Base-by-base conservation (phyloP, 2,113 vertebrate genomes). In the Calidris pugnax region DNA sequence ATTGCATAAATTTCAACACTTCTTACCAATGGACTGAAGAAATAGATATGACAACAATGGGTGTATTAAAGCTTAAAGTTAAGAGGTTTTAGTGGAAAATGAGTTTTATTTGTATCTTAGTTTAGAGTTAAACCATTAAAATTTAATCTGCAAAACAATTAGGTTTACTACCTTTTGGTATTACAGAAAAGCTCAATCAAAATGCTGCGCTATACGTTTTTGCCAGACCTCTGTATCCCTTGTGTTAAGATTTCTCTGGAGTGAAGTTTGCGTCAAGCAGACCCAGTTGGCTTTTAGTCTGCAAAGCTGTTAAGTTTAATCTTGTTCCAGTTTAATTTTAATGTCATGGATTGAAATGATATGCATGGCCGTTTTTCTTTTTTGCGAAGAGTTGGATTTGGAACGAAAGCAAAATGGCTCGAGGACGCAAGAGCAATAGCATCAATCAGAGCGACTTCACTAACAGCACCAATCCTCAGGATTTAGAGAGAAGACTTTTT, bases 401-500 rank as follows among this genome's bases (percentile, higher is more conserved):
- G 85, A 73, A 78, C 66, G 77, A 97, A 96, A 97, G 74, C 97
- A 97, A 97, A 98, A 99, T 99, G 98, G 98, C 98, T 97, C 98
- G 97, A 97, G 98, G 98, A 98, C 98, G 98, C 98, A 99, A 98
- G 97, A 98, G 98, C 95, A 68, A 96, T 89, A 98, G 98, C 64
- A 98, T 98, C 90, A 93, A 93, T 94, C 93, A 96, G 93, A 98
- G 91, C 93, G 97, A 97, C 90, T 98, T 93, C 98, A 98, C 97
- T 95, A 98, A 98, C 98, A 99, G 98, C 97, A 99, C 97, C 96
- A 97, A 99, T 84, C 99, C 99, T 18, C 97, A 98, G 87, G 98
- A 99, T 97, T 98, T 99, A 98, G 98, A 99, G 95, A 98, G 99
- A 97, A 97, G 99, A 97, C 98, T 99, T 98, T 99, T 98, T 98